Base-by-base conservation (phyloP, 2,888 invertebrate species). In the Cylloceria caligata region DNA sequence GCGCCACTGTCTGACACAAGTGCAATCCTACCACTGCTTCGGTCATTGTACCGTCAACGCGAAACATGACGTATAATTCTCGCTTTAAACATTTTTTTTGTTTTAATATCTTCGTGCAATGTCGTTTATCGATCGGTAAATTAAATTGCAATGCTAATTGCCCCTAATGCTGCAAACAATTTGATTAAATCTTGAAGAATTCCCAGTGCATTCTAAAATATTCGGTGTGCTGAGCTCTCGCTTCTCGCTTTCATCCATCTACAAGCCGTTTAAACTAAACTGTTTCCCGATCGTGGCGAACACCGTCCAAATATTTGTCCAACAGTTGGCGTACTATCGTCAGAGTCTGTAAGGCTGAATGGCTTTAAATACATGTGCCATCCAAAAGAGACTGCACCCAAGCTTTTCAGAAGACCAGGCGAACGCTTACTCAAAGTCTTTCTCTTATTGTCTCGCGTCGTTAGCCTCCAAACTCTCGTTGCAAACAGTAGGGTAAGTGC, bases 21-120 rank as follows among this genome's bases (percentile, higher is more conserved):
- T 19, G 3, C 13, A 42, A 4, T 71, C 45, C 42, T 21, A 60
- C 57, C n/a, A 60, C 30, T 60, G 57, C 6, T 30, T 71, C 71
- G 71, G 60, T 71, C 71, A 27, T 60, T 71, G 57, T 52, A 57
- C 69, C 16, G 52, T 4, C 5, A 30, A 30, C n/a, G n/a, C n/a
- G n/a, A 36, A 36, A 36, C 7, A 0, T 36, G n/a, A 13, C n/a
- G n/a, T 42, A 42, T 13, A 13, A 42, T 13, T 13, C 3, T 11
- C 13, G 11, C 42, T 13, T 42, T 42, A 36, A 3, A n/a, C n/a
- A n/a, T n/a, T n/a, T n/a, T n/a, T n/a, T 30, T 5, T 30, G 30
- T 30, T 30, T 30, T 30, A 30, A 30, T 30, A 30, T 30, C 30
- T 30, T 30, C 5, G 3, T 30, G 30, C 30, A 30, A 30, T 4